Percentiles rank a stretch among this genome's conserved stretches.
phyloP scores from a whole-genome alignment of 1,140 invertebrate species.

The Varroa destructor region DNA sequence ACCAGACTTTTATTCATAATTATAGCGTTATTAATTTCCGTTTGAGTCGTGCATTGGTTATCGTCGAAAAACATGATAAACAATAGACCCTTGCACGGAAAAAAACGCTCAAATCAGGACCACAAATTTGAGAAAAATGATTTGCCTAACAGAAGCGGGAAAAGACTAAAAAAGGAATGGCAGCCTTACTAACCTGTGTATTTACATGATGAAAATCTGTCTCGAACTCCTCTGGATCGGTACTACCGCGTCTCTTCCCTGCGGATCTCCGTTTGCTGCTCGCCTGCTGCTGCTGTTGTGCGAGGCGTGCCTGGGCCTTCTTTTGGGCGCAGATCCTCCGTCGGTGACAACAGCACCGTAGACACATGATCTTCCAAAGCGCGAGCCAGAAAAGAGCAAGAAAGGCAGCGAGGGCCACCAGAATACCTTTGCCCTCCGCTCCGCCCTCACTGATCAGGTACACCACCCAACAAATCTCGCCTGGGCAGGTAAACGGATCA shows the following conservation, averaged over 20 bases:
- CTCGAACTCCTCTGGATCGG: slow-evolving; percentile 21
- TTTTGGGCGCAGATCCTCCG: slow-evolving; percentile 20
- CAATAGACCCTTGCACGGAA: no score
- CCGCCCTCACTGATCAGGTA: slow-evolving; percentile 12
- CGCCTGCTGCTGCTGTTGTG: neutral
- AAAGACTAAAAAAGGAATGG: no score
- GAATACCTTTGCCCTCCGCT: slow-evolving; percentile 21
- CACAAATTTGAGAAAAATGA: no score
- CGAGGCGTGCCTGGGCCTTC: slow-evolving; percentile 22
- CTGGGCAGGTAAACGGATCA: neutral
- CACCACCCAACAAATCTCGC: slow-evolving; percentile 26
- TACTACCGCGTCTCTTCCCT: neutral
- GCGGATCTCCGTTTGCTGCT: no score
- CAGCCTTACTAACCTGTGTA: slow-evolving; percentile 14
- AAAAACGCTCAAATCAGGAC: no score
- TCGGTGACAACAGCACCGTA: slow-evolving; percentile 22
- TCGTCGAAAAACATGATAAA: no score
- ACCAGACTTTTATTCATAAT: no score
- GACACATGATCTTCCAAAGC: slow-evolving; percentile 25
- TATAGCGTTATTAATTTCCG: no score
- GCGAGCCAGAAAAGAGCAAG: slow-evolving; percentile 10
- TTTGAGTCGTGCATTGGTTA: no score
- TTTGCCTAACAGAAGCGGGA: no score
- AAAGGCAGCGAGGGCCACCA: slow-evolving; percentile 6
- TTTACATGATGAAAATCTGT: slow-evolving; percentile 27